Conservation (phyloP, 2,888 invertebrate species). For the Drosophila helvetica region DNA sequence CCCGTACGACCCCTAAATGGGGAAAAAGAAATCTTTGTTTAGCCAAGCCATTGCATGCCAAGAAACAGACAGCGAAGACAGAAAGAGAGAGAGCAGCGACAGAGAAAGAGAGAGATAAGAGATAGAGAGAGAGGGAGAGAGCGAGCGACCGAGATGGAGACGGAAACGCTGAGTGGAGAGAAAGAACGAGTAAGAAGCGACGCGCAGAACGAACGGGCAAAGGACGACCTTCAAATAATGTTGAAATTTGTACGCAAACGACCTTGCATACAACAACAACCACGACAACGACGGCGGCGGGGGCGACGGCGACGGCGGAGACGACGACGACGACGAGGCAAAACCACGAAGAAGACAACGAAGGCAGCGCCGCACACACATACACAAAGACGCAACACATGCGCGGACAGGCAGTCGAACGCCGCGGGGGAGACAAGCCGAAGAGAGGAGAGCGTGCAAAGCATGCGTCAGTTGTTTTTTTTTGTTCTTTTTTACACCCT, state of each 20-base stretch:
- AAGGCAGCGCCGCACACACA: slow-evolving; percentile 35
- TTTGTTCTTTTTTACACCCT: slow-evolving; percentile 12
- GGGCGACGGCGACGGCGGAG: slow-evolving; percentile 54
- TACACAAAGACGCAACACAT: slow-evolving; percentile 65
- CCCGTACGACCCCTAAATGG: background rate
- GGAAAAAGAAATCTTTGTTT: background rate
- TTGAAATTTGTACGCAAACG: slow-evolving; percentile 84
- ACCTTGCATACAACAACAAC: slow-evolving; percentile 83
- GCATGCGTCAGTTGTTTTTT: slow-evolving; percentile 35
- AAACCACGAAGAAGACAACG: slow-evolving; percentile 24
- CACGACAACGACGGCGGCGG: slow-evolving; percentile 47
- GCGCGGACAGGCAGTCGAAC: slow-evolving; percentile 53
- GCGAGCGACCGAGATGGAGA: background rate
- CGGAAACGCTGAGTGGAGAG: slow-evolving; percentile 27
- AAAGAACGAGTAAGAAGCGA: slow-evolving; percentile 52
- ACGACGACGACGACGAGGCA: slow-evolving; percentile 48
- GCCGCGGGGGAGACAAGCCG: slow-evolving; percentile 26
- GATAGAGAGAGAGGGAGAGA: slow-evolving; percentile 16
- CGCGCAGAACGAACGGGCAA: slow-evolving; percentile 67
- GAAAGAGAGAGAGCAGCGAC: background rate
- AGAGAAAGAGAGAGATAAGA: background rate
- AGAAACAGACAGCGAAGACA: slow-evolving; percentile 20
- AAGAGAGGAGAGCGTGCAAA: slow-evolving; percentile 47
- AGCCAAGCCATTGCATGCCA: slow-evolving; percentile 25
- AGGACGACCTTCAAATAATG: slow-evolving; percentile 85